A percentile compares a stretch with the other conserved stretches of the same genome.
Evolutionary conservation across 64 coral and sea anemone genomes (phyloP).

Genomic region (Porites australiensis): DNA sequence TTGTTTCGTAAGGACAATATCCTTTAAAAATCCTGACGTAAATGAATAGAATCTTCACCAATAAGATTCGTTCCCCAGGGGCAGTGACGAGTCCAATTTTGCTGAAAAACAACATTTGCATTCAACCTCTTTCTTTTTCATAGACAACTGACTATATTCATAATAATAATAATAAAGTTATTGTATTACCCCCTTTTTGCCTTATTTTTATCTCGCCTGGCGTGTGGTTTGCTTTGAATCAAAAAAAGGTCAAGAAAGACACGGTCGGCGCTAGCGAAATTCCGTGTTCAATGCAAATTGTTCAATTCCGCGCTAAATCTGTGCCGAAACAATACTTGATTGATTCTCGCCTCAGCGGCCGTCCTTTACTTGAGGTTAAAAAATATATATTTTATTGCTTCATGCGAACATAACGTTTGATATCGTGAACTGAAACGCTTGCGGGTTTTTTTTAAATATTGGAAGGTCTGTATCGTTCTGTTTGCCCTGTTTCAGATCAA

Average conservation of each 20-base stretch:
- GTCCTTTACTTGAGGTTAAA: not conserved
- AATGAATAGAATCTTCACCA: not conserved
- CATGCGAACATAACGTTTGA: not conserved
- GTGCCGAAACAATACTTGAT: not conserved
- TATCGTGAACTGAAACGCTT: not conserved
- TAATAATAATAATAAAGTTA: no score
- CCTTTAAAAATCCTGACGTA: not conserved
- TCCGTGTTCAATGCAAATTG: slow-evolving; percentile 33
- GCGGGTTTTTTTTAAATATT: not conserved
- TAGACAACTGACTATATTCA: no score
- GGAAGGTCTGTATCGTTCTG: not conserved
- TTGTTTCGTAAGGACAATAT: not conserved
- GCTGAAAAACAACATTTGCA: no score
- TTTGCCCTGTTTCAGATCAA: not conserved
- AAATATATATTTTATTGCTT: not conserved
- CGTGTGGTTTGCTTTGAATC: no score
- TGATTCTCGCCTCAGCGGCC: not conserved
- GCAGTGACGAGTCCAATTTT: no score
- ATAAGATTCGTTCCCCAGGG: not conserved
- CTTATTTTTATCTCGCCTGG: no score
- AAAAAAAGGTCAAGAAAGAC: no score
- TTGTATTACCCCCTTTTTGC: no score
- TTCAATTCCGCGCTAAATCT: not conserved
- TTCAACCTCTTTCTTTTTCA: no score
- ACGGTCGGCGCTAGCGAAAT: not conserved